A percentile compares a stretch with the other conserved stretches of the same genome.
Conservation (phyloP, 37 sponge, comb jelly and placozoan species). For the Ianthella basta region DNA sequence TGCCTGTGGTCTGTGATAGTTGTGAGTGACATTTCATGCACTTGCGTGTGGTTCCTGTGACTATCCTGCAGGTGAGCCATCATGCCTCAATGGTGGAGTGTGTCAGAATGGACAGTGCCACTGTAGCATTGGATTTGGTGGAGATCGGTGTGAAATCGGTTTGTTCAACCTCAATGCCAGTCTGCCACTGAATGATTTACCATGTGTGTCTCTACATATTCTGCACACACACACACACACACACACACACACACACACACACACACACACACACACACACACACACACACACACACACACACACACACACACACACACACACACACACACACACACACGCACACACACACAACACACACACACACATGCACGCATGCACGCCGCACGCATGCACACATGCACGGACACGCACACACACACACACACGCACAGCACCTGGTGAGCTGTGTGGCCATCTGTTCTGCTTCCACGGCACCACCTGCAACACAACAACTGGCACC, state of each 20-base stretch:
- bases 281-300: too few relatives aligned
- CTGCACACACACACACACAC: background rate
- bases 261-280: background rate
- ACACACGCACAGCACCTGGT: background rate
- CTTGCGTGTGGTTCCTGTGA: too few relatives aligned
- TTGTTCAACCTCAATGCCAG: too few relatives aligned
- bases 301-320: background rate
- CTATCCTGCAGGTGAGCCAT: too few relatives aligned
- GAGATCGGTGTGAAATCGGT: too few relatives aligned
- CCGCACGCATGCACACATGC: background rate
- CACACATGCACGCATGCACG: background rate
- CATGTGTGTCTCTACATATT: too few relatives aligned
- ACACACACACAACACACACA: background rate
- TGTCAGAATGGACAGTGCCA: too few relatives aligned
- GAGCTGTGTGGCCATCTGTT: background rate
- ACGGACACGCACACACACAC: background rate
- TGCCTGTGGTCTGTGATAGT: too few relatives aligned
- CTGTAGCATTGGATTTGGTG: too few relatives aligned
- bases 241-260: conserved; percentile 2
- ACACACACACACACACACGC: background rate
- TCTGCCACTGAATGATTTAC: too few relatives aligned
- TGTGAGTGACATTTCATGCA: too few relatives aligned
- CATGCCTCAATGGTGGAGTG: too few relatives aligned
- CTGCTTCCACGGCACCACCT: conserved; percentile 10
- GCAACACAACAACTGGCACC: background rate